phyloP scores from a whole-genome alignment of 2,797 vertebrate species.

The Spondyliosoma cantharus region DNA sequence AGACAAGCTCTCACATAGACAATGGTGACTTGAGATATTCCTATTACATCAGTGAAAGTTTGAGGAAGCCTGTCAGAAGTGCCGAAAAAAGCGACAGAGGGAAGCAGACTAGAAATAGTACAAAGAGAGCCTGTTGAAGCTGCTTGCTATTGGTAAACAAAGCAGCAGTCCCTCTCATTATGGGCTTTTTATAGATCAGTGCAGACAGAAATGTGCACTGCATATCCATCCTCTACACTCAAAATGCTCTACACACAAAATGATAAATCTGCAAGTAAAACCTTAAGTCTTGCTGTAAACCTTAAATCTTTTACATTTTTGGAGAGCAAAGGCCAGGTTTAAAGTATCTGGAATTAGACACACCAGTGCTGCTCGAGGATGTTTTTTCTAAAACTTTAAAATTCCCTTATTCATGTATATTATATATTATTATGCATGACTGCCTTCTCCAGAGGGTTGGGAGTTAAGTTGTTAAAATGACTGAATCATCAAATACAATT shows the following conservation, averaged over 20 bases:
- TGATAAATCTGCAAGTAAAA: constrained; percentile 24
- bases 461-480: constrained; percentile 11
- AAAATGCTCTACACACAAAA: no score
- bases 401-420: background rate
- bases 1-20: background rate
- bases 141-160: constrained; percentile 62
- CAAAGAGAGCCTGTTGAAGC: constrained; percentile 27
- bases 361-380: background rate
- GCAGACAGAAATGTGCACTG: constrained; percentile 26
- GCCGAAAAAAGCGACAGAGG: constrained; percentile 2
- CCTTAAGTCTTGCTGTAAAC: background rate
- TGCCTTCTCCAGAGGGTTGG: background rate
- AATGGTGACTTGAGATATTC: constrained; percentile 8
- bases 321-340: background rate
- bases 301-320: background rate
- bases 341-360: background rate
- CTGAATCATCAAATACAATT: constrained; percentile 1
- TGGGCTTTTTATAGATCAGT: constrained; percentile 56
- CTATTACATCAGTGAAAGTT: constrained; percentile 22
- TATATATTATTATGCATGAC: no score
- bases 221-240: constrained; percentile 18
- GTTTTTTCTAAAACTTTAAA: background rate
- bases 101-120: constrained; percentile 34
- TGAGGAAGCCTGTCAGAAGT: constrained; percentile 7
- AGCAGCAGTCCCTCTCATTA: constrained; percentile 40